phyloP scores from a whole-genome alignment of 1,140 invertebrate genomes.

The Saccostrea cuccullata region DNA sequence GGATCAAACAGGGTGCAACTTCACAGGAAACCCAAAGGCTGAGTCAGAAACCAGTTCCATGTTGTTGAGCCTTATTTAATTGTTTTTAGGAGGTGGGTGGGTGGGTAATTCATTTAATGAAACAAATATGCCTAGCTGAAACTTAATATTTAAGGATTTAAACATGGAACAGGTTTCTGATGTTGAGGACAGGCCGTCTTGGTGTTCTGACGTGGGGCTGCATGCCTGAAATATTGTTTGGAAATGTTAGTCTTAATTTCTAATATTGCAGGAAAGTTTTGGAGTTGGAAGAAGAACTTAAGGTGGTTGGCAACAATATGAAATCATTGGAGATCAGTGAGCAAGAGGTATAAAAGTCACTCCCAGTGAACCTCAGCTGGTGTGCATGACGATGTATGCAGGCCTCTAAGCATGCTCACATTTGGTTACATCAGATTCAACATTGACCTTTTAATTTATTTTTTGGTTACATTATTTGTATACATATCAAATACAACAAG shows the following conservation, averaged over 20 bases:
- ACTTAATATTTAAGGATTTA: not conserved
- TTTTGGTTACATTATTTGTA: constrained; percentile 15
- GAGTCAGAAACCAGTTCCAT: constrained; percentile 29
- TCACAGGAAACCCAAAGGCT: constrained; percentile 10
- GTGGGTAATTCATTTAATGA: not conserved
- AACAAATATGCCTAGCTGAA: no score
- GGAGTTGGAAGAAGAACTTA: constrained; percentile 99
- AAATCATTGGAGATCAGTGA: constrained; percentile 44
- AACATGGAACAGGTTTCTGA: not conserved
- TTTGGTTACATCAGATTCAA: constrained; percentile 20
- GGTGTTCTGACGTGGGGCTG: constrained; percentile 28
- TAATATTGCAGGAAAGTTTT: constrained; percentile 96
- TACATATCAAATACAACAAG: not conserved
- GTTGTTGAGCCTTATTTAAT: not conserved
- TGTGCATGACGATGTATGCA: constrained; percentile 55
- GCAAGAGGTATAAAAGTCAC: constrained; percentile 51
- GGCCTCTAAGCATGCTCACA: constrained; percentile 44
- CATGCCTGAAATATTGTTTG: constrained; percentile 24
- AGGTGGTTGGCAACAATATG: constrained; percentile 99
- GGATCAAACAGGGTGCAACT: constrained; percentile 41
- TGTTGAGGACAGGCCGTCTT: not conserved
- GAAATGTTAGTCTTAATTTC: constrained; percentile 46
- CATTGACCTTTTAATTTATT: not conserved
- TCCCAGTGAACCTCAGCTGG: constrained; percentile 14
- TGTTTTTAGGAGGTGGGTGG: not conserved